Conservation (phyloP, 2,888 invertebrate genomes). For the Tetranychus piercei region DNA sequence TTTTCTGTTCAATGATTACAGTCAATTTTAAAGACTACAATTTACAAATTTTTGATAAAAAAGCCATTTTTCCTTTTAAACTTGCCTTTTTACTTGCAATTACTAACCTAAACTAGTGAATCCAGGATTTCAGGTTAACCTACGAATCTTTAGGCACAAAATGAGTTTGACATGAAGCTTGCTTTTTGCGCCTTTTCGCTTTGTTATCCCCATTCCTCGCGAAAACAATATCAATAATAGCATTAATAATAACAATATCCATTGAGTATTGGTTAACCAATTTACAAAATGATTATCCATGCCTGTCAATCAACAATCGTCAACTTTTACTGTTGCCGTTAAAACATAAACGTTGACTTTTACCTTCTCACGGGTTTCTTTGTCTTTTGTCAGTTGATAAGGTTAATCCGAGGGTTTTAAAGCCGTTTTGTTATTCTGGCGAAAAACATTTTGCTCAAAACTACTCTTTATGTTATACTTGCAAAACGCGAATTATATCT, state of each 20-base stretch:
- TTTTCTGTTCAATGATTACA: no score
- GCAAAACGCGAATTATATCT: not conserved
- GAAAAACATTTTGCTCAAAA: not conserved
- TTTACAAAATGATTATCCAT: constrained; percentile 8
- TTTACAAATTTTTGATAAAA: no score
- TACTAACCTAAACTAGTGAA: not conserved
- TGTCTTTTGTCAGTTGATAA: not conserved
- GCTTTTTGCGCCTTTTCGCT: not conserved
- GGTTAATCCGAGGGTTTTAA: not conserved
- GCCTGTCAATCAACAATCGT: constrained; percentile 5
- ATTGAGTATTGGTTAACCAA: not conserved
- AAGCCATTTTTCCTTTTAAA: no score
- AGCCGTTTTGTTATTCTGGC: not conserved
- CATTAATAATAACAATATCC: not conserved
- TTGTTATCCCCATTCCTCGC: not conserved
- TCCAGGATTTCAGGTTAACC: not conserved
- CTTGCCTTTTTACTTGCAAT: no score
- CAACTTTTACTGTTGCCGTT: not conserved
- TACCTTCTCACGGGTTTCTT: not conserved
- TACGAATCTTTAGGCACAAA: not conserved
- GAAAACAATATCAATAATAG: not conserved
- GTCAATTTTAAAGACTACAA: no score
- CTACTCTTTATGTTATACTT: not conserved
- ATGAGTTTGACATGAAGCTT: not conserved
- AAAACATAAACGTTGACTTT: not conserved